Conservation (phyloP, 2,797 vertebrate species). For the Bufotes viridis region DNA sequence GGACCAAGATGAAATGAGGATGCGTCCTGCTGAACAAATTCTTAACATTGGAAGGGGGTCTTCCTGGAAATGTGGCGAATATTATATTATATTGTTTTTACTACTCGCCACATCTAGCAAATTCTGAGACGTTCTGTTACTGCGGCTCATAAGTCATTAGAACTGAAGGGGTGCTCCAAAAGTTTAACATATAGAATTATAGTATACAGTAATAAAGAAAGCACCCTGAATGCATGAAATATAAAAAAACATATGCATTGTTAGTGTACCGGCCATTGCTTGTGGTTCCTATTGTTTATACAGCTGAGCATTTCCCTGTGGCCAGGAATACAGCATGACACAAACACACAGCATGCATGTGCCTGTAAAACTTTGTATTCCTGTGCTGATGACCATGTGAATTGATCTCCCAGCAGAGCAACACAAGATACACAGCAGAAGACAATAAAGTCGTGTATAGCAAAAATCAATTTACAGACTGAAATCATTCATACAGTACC, state of each 20-base stretch:
- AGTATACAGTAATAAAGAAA: not conserved
- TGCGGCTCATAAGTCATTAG: not conserved
- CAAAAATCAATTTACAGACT: not conserved
- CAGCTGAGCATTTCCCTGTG: not conserved
- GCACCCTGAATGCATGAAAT: not conserved
- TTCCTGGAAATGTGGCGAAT: slow-evolving; percentile 37
- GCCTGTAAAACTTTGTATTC: not conserved
- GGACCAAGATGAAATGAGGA: slow-evolving; percentile 21
- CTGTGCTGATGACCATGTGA: not conserved
- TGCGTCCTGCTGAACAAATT: slow-evolving; percentile 50
- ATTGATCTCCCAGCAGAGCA: not conserved
- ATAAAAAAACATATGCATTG: not conserved
- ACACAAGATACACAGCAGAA: not conserved
- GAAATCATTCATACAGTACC: too few relatives aligned
- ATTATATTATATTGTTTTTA: slow-evolving; percentile 14
- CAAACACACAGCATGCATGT: not conserved
- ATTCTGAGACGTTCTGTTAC: not conserved
- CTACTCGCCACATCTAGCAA: not conserved
- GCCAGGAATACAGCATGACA: not conserved
- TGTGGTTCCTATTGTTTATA: not conserved
- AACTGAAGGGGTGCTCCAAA: not conserved
- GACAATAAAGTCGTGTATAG: not conserved
- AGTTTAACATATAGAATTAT: not conserved
- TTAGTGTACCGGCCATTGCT: not conserved
- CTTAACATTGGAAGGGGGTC: slow-evolving; percentile 44